A percentile compares a stretch with the other conserved stretches of the same genome.
Conservation (phyloP, 2,113 vertebrate species). For the Mesitornis unicolor region DNA sequence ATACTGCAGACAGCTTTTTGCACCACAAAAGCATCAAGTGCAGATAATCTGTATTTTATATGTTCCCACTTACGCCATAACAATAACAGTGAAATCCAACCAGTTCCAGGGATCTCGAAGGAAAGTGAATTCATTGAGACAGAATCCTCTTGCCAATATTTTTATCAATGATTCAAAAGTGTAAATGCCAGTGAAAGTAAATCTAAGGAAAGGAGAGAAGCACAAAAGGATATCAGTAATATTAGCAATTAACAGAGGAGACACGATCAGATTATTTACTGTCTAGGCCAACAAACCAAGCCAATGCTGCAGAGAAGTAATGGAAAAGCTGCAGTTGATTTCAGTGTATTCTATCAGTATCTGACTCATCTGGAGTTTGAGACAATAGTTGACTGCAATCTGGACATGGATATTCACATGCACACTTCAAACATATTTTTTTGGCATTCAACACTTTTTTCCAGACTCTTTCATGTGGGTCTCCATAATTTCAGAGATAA, state of each 20-base stretch:
- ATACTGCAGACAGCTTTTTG: not conserved
- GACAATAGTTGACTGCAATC: not conserved
- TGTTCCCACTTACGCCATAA: conserved; percentile 87
- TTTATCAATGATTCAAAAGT: conserved; percentile 96
- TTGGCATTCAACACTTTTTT: not conserved
- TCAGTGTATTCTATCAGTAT: not conserved
- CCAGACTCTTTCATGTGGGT: not conserved
- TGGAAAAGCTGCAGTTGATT: not conserved
- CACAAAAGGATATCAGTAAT: not conserved
- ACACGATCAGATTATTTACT: not conserved
- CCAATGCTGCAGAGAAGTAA: not conserved
- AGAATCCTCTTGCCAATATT: conserved; percentile 94
- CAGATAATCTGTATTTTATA: not conserved
- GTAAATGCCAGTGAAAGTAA: conserved; percentile 92
- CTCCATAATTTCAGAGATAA: not conserved
- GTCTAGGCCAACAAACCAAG: not conserved
- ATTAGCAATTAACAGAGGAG: not conserved
- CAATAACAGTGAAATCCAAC: conserved; percentile 92
- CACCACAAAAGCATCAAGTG: fast-evolving
- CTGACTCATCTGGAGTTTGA: not conserved
- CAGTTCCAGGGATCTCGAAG: conserved; percentile 97
- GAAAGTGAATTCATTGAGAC: conserved; percentile 89
- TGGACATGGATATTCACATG: fast-evolving
- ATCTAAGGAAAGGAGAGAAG: conserved; percentile 71
- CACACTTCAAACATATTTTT: fast-evolving